Percentiles rank a stretch among this genome's conserved stretches.
These are phyloP conservation scores for Galerucella nymphaeae DNA, from an alignment of 2,888 invertebrate genomes.

Conservation along the genomic window DNA sequence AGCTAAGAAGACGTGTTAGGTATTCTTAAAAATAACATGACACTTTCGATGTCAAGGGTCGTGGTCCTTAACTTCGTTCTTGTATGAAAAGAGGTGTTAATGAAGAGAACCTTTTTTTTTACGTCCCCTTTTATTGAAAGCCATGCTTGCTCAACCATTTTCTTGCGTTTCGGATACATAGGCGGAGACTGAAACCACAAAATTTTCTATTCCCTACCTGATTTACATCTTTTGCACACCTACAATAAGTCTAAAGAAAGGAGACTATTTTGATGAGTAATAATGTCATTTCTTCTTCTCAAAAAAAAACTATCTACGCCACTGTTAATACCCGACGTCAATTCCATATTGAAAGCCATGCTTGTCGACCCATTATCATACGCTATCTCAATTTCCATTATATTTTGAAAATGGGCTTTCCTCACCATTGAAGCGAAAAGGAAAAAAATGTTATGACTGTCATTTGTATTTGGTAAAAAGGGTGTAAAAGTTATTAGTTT, in stretches of 20 bases:
- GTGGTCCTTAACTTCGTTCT: neutral
- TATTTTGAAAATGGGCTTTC: conserved; percentile 33
- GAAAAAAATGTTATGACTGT: conserved; percentile 30
- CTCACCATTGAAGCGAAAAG: conserved; percentile 18
- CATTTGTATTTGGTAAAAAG: conserved; percentile 28
- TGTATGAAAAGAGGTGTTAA: neutral
- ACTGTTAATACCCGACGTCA: conserved; percentile 18
- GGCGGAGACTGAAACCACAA: no score
- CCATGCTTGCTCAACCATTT: neutral
- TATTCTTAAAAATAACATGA: neutral
- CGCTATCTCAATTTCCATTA: conserved; percentile 35
- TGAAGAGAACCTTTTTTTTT: neutral
- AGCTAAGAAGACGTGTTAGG: neutral
- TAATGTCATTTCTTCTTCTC: no score
- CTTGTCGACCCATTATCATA: conserved; percentile 29
- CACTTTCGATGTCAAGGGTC: conserved; percentile 5
- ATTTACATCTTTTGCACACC: no score
- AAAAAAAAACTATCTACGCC: no score
- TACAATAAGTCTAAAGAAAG: no score
- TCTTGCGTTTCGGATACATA: no score
- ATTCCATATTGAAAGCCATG: conserved; percentile 31
- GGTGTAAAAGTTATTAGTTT: conserved; percentile 27
- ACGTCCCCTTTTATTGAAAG: neutral
- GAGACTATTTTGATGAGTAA: no score
- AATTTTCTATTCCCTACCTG: no score